phyloP scores from a whole-genome alignment of 2,888 invertebrate genomes.

The Oligia latruncula region DNA sequence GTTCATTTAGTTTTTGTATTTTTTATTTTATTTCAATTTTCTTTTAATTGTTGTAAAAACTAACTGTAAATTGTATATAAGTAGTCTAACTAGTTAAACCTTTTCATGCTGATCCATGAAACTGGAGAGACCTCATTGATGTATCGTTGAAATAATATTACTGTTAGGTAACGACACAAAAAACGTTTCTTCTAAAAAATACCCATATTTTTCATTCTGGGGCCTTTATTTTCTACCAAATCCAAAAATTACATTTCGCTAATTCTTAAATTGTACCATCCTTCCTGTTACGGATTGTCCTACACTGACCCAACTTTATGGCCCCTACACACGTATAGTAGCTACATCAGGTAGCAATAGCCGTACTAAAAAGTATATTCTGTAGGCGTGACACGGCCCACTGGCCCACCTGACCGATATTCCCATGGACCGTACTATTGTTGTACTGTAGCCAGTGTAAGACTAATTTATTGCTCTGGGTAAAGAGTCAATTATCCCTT shows the following conservation, averaged over 20 bases:
- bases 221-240: background rate
- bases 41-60: no score
- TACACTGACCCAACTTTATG: conserved; percentile 3
- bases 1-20: no score
- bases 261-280: background rate
- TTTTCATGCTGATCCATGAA: no score
- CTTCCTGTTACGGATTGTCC: conserved; percentile 24
- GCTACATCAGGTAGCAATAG: conserved; percentile 71
- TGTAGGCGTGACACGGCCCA: conserved; percentile 79
- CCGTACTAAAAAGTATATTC: conserved; percentile 56
- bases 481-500: conserved; percentile 53
- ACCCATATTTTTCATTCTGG: no score
- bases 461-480: conserved; percentile 75
- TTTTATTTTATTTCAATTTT: no score
- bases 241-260: background rate
- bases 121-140: no score
- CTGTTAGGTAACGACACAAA: background rate
- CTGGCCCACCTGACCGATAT: conserved; percentile 75
- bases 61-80: no score
- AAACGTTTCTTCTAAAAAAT: background rate
- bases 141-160: no score
- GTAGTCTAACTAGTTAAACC: no score
- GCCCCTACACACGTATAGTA: conserved; percentile 22
- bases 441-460: conserved; percentile 27
- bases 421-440: conserved; percentile 69